phyloP scores from a whole-genome alignment of 2,113 vertebrate species.

The Gavia stellata region DNA sequence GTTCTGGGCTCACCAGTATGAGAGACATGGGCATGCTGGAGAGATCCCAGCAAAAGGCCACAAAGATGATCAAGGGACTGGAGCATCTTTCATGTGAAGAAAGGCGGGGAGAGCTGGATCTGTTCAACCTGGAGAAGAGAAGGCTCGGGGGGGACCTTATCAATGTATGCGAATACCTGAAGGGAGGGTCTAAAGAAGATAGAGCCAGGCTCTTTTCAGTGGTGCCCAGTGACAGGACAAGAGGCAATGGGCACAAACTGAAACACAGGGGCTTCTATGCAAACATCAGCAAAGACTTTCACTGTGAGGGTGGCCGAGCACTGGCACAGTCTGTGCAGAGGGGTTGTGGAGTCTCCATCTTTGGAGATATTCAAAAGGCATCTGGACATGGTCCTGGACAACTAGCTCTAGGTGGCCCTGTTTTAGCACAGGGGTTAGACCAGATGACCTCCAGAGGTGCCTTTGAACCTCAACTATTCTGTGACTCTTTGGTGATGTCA shows the following conservation, averaged over 20 bases:
- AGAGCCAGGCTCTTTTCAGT: neutral
- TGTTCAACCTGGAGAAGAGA: neutral
- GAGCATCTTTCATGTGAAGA: neutral
- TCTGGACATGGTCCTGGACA: neutral
- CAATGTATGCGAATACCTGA: neutral
- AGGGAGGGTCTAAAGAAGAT: neutral
- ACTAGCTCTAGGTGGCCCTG: neutral
- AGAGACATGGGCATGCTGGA: neutral
- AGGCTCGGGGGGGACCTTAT: neutral
- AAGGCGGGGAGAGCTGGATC: neutral
- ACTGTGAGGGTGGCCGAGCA: neutral
- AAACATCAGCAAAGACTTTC: neutral
- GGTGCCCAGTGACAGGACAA: neutral
- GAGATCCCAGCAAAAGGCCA: neutral
- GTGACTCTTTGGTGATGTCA: neutral
- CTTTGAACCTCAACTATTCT: neutral
- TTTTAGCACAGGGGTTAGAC: neutral
- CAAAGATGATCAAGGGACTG: neutral
- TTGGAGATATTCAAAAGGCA: neutral
- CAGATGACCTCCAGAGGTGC: neutral
- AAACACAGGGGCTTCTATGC: neutral
- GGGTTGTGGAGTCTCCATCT: neutral
- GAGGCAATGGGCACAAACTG: neutral
- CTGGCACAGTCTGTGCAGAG: neutral
- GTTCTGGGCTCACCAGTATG: neutral